Percentiles rank a stretch among this genome's conserved stretches.
These are phyloP conservation scores for Phaetusa simplex DNA, from an alignment of 2,113 vertebrate species.

Conservation along the genomic window DNA sequence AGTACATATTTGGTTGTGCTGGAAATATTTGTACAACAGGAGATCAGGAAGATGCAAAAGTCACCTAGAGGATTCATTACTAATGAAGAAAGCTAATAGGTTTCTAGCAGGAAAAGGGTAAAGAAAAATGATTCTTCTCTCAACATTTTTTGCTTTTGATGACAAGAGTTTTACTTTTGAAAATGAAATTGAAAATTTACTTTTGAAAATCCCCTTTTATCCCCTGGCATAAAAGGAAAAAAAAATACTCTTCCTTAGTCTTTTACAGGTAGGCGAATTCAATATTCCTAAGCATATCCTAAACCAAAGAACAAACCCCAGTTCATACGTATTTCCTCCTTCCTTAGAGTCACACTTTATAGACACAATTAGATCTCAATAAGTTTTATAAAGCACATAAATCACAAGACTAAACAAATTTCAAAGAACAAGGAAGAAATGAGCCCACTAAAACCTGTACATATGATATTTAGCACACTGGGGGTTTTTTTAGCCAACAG, in stretches of 20 bases:
- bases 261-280: neutral
- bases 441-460: neutral
- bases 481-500: accelerated
- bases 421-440: neutral
- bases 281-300: neutral
- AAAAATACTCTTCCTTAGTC: neutral
- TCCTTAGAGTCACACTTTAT: neutral
- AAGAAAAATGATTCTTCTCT: neutral
- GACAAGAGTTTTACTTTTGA: neutral
- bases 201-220: neutral
- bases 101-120: neutral
- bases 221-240: neutral
- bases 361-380: neutral
- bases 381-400: neutral
- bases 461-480: accelerated
- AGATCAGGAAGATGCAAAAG: neutral
- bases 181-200: neutral
- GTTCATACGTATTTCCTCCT: neutral
- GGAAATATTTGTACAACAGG: neutral
- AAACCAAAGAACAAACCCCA: neutral
- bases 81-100: neutral
- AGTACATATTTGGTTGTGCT: neutral
- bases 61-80: neutral
- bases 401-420: neutral
- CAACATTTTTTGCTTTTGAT: neutral